Evolutionary conservation across 2,797 vertebrate genomes (phyloP), one percentile per base, ranked within the genome.

Genomic region (Myoxocephalus aenaeus): DNA sequence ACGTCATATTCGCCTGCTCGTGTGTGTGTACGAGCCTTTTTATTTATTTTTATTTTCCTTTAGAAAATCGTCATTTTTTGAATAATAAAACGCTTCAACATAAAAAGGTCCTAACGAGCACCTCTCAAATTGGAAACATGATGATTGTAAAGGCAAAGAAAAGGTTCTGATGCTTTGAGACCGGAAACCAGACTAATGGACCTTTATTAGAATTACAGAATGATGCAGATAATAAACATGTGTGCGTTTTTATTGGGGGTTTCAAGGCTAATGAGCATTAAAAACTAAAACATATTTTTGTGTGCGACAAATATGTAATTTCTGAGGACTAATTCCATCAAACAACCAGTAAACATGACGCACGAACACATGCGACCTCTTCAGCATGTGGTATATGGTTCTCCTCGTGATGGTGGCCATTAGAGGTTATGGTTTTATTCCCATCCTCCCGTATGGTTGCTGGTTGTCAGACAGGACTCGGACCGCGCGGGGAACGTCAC

Each of bases 381-480:
- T 5, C 4, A 5, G 32, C 3, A 32, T 32, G 32, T 32, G 25
- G 25, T 32, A 1, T 5, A 32, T 5, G 32, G 32, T 32, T 32
- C 32, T 34, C 40, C 40, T 42, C 40, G 11, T 50, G 27, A 29
- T 48, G 36, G 20, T 7, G 40, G 11, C 12, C 22, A 44, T 50
- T 48, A 5, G 32, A 42, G 15, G 42, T 20, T 42, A 13, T 66
- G 38, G 79, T 78, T 86, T 80, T 80, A 74, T 86, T 77, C 75
- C 65, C 71, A 36, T 56, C 64, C 20, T 72, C 48, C 44, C 51
- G 64, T 59, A 61, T 80, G 74, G 70, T 70, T 80, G 78, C 77
- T 78, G 75, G 70, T 70, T 79, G 87, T 89, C 84, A 82, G 79
- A 82, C 85, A 77, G 86, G 56, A 84, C 87, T 79, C 77, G 81